These are phyloP conservation scores for Tretioscincus oriximinensis DNA, from an alignment of 2,113 vertebrate species.

Conservation along the genomic window DNA sequence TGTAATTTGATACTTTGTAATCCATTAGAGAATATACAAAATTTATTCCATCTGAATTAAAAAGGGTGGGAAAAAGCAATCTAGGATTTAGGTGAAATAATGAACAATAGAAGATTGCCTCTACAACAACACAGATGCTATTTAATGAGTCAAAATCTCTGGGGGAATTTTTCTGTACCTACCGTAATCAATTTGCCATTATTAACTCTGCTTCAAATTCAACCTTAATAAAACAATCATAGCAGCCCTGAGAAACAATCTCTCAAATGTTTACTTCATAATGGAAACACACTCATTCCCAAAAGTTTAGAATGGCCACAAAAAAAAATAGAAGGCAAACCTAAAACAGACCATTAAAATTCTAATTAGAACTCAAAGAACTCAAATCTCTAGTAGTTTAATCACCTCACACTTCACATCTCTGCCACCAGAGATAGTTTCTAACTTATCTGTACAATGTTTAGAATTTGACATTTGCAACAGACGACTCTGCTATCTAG, in stretches of 20 bases:
- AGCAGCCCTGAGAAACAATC: background rate
- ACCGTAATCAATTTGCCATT: background rate
- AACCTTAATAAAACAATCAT: background rate
- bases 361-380: background rate
- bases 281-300: background rate
- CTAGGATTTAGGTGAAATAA: background rate
- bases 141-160: conserved; percentile 7
- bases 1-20: background rate
- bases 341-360: conserved; percentile 3
- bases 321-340: conserved; percentile 9
- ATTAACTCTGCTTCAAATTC: conserved; percentile 3
- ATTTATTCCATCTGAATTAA: background rate
- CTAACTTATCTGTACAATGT: background rate
- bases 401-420: background rate
- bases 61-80: background rate
- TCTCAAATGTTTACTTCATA: background rate
- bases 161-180: conserved; percentile 4
- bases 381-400: background rate
- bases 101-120: background rate
- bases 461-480: background rate
- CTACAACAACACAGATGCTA: background rate
- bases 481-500: background rate
- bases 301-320: background rate
- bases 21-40: background rate
- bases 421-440: background rate